phyloP scores from a whole-genome alignment of 2,797 vertebrate species.

The Rhynchotus rufescens region DNA sequence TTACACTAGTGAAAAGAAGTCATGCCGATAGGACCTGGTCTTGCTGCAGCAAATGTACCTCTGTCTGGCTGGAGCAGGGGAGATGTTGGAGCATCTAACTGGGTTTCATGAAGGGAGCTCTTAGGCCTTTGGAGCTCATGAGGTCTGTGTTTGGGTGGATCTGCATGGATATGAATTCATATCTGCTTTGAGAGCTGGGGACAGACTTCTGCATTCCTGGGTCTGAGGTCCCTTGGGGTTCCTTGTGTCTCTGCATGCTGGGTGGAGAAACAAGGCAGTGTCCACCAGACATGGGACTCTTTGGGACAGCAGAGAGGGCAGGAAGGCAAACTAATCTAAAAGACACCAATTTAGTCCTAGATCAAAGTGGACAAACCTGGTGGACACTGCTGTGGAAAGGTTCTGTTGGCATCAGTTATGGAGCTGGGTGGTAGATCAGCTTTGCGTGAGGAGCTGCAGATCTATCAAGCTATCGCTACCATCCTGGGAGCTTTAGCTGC shows the following conservation, averaged over 20 bases:
- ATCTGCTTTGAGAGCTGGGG: neutral
- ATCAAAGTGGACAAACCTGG: neutral
- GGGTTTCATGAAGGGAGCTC: neutral
- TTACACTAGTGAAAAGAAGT: neutral
- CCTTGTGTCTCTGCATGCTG: accelerated
- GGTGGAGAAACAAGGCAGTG: neutral
- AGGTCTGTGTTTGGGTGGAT: neutral
- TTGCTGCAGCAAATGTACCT: neutral
- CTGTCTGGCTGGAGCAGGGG: neutral
- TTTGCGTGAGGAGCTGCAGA: neutral
- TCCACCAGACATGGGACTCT: too few species aligned
- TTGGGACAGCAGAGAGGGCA: neutral
- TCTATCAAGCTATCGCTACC: accelerated
- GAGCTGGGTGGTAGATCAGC: neutral
- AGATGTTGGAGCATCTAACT: accelerated
- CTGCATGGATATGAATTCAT: neutral
- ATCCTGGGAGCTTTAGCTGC: neutral
- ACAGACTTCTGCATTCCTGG: too few species aligned
- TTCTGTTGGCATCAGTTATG: accelerated
- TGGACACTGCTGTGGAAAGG: accelerated
- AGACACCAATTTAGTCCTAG: accelerated
- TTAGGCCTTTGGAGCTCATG: neutral
- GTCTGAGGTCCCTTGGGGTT: neutral
- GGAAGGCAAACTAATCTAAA: neutral
- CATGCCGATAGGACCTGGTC: neutral